These are phyloP conservation scores for Etheostoma perlongum DNA, from an alignment of 2,797 vertebrate species.

Conservation along the genomic window DNA sequence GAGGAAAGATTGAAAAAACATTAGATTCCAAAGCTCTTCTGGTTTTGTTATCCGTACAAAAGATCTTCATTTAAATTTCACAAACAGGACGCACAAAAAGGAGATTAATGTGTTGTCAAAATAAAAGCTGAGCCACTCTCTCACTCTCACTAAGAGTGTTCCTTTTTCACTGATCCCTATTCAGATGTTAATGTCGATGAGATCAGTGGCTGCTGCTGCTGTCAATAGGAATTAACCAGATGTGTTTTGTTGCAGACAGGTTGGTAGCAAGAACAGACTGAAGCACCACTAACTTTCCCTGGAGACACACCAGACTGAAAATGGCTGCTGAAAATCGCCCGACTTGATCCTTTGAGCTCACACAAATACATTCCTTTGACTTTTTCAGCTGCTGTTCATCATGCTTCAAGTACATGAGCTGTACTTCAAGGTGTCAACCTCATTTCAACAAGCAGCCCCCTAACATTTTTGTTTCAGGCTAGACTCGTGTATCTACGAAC, in stretches of 20 bases:
- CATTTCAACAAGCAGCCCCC: neutral
- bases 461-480: neutral
- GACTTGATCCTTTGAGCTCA: constrained; percentile 7
- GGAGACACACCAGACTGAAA: constrained; percentile 12
- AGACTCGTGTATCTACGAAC: neutral
- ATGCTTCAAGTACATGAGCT: too few relatives aligned
- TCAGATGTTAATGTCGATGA: constrained; percentile 52
- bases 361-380: constrained; percentile 11
- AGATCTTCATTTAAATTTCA: constrained; percentile 14
- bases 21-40: neutral
- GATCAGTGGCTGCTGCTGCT: constrained; percentile 38
- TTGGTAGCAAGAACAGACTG: constrained; percentile 25
- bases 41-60: neutral
- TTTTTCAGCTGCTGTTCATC: neutral
- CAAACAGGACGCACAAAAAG: constrained; percentile 21
- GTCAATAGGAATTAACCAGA: constrained; percentile 60
- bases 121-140: constrained; percentile 22
- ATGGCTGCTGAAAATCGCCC: neutral
- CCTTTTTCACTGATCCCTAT: constrained; percentile 28
- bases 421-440: neutral
- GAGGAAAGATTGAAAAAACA: constrained; percentile 1
- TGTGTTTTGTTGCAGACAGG: constrained; percentile 31
- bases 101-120: constrained; percentile 39
- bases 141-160: neutral
- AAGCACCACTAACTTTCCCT: constrained; percentile 7